Percentiles rank a stretch among this genome's conserved stretches.
phyloP scores from a whole-genome alignment of 2,888 invertebrate genomes.

The Phaonia tiefii region DNA sequence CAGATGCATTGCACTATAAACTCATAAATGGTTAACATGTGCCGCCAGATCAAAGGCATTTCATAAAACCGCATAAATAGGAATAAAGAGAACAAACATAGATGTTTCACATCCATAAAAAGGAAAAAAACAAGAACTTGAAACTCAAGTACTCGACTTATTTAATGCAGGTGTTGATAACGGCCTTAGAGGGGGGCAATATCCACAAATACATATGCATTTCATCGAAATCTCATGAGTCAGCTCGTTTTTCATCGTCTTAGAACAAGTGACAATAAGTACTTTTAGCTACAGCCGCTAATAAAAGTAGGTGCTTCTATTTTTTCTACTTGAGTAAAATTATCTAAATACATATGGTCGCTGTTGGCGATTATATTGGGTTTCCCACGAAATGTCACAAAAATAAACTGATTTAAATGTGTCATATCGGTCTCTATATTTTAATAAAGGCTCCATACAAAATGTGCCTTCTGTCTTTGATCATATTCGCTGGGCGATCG shows the following conservation, averaged over 20 bases:
- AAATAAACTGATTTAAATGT: too few species aligned
- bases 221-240: neutral
- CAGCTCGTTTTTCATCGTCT: constrained; percentile 15
- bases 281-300: too few species aligned
- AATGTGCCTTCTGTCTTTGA: too few species aligned
- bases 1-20: constrained; percentile 41
- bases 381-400: too few species aligned
- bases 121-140: constrained; percentile 8
- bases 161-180: constrained; percentile 66
- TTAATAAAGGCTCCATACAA: too few species aligned
- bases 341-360: too few species aligned
- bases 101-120: neutral
- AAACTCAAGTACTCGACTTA: constrained; percentile 51
- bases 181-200: constrained; percentile 40
- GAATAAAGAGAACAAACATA: neutral
- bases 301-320: too few species aligned
- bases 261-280: constrained; percentile 29
- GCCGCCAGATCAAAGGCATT: constrained; percentile 65
- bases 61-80: constrained; percentile 42
- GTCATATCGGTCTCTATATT: too few species aligned
- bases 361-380: too few species aligned
- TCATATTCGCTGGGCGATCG: too few species aligned
- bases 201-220: neutral
- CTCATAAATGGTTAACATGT: constrained; percentile 65
- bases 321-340: too few species aligned